Evolutionary conservation across 2,888 invertebrate species (phyloP).

Genomic region (Pheosia tremula): DNA sequence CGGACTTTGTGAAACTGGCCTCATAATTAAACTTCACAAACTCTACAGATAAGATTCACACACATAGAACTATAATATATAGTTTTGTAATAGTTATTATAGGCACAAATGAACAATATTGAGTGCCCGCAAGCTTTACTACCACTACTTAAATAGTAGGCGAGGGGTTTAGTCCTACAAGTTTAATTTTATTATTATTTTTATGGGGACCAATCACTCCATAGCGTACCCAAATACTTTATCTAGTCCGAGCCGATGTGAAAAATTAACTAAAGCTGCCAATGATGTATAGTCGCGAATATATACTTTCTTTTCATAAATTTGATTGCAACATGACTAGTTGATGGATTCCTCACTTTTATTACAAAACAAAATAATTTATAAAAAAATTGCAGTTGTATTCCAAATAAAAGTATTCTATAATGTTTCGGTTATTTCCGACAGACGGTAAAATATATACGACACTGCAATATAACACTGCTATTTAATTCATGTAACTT

Average conservation of each 20-base stretch:
- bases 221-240: neutral
- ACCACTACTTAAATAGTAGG: conserved; percentile 68
- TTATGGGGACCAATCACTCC: conserved; percentile 21
- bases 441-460: too few relatives aligned
- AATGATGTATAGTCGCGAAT: neutral
- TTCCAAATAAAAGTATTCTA: too few relatives aligned
- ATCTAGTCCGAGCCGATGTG: neutral
- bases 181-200: conserved; percentile 34
- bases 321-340: conserved; percentile 7
- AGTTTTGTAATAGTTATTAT: conserved; percentile 61
- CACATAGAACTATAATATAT: conserved; percentile 48
- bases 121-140: conserved; percentile 66
- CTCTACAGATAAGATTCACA: conserved; percentile 48
- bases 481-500: too few relatives aligned
- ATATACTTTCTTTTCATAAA: neutral
- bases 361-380: neutral
- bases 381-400: too few relatives aligned
- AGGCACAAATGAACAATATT: conserved; percentile 78
- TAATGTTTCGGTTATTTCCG: too few relatives aligned
- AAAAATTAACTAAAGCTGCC: conserved; percentile 1
- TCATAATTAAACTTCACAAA: conserved; percentile 11
- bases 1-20: neutral
- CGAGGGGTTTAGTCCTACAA: conserved; percentile 79
- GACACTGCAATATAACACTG: too few relatives aligned
- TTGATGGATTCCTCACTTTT: neutral